Conservation (phyloP, 2,113 vertebrate genomes). For the Gadus chalcogrammus region DNA sequence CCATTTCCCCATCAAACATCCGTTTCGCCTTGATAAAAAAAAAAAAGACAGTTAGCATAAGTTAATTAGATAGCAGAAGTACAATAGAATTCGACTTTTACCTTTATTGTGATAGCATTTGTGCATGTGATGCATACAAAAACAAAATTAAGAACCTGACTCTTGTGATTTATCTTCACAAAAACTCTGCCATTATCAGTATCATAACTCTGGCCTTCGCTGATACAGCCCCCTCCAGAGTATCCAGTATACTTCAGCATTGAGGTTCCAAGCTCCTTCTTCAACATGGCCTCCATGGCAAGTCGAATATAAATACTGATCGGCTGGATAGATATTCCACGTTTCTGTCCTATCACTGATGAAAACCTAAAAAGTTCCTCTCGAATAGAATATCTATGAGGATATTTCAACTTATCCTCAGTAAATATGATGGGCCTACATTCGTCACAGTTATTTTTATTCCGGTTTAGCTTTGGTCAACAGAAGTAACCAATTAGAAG, state of each 20-base stretch:
- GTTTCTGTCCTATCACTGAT: too few relatives aligned
- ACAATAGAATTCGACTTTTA: too few relatives aligned
- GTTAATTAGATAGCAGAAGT: too few relatives aligned
- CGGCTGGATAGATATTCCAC: too few relatives aligned
- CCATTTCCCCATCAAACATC: constrained; percentile 96
- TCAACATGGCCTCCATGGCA: constrained; percentile 77
- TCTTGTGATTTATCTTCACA: constrained; percentile 82
- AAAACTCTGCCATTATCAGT: constrained; percentile 82
- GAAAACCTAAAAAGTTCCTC: too few relatives aligned
- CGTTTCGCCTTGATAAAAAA: constrained; percentile 74
- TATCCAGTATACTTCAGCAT: constrained; percentile 71
- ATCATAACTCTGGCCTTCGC: constrained; percentile 84
- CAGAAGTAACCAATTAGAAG: constrained; percentile 33
- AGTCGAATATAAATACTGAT: too few relatives aligned
- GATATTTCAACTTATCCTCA: background rate
- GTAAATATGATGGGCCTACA: background rate
- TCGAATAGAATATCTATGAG: background rate
- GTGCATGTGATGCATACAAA: too few relatives aligned
- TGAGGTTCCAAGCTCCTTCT: constrained; percentile 67
- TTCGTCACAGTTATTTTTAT: constrained; percentile 29
- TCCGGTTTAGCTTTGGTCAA: constrained; percentile 9
- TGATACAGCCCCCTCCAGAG: constrained; percentile 83
- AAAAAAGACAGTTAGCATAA: background rate
- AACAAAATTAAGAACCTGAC: constrained; percentile 65
- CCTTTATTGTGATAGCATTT: too few relatives aligned